These are phyloP conservation scores for Tetramorium parvispinum DNA, from an alignment of 1,140 invertebrate genomes.

Conservation along the genomic window DNA sequence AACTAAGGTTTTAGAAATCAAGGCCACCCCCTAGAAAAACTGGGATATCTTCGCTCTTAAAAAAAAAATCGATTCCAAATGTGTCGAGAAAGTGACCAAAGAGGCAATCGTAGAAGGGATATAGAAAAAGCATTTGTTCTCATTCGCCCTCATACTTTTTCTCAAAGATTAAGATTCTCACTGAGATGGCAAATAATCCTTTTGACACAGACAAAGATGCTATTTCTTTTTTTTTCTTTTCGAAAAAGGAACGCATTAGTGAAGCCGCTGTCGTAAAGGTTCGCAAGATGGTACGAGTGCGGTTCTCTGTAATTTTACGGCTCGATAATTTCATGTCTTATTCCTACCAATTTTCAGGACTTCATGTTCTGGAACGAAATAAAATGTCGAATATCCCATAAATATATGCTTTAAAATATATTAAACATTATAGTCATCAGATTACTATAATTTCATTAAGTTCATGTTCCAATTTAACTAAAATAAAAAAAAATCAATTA, in stretches of 20 bases:
- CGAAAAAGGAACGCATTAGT: not conserved
- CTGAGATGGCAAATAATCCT: not conserved
- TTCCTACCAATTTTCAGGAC: constrained; percentile 13
- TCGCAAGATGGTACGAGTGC: not conserved
- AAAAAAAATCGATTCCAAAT: not conserved
- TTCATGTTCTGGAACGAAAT: constrained; percentile 24
- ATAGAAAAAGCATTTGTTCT: not conserved
- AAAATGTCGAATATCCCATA: not conserved
- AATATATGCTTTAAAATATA: not conserved
- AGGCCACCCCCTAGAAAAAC: not conserved
- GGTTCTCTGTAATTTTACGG: constrained; percentile 40
- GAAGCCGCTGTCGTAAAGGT: not conserved
- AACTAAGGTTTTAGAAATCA: not conserved
- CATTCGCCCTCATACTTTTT: not conserved
- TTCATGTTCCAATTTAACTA: not conserved
- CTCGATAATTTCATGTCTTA: constrained; percentile 42
- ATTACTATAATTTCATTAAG: not conserved
- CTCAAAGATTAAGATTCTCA: constrained; percentile 3
- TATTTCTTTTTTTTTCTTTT: not conserved
- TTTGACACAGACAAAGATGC: not conserved
- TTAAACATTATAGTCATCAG: not conserved
- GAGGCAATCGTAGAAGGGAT: not conserved
- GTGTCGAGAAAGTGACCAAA: not conserved
- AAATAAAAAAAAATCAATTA: not conserved
- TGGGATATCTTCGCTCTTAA: not conserved